phyloP scores from a whole-genome alignment of 2,113 vertebrate genomes.

The Clupea harengus region DNA sequence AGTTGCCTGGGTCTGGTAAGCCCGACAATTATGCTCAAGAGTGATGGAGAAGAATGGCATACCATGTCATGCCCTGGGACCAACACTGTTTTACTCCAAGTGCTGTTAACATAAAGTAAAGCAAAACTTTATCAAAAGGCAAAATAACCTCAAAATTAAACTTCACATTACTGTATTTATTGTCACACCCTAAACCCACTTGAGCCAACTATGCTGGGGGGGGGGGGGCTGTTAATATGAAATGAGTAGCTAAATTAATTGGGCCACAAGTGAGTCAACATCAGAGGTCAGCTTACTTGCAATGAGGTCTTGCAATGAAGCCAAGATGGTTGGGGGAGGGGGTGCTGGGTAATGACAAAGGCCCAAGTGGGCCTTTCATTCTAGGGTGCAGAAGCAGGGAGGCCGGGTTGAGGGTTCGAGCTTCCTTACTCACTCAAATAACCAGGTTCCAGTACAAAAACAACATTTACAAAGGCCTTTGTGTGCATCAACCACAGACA shows the following conservation, averaged over 20 bases:
- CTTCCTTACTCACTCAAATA: background rate
- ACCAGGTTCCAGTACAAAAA: background rate
- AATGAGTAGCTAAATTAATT: background rate
- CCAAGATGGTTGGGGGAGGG: slow-evolving; percentile 68
- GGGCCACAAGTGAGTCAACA: too few species aligned
- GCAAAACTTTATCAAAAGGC: background rate
- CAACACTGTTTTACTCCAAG: background rate
- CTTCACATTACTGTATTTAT: background rate
- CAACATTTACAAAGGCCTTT: background rate
- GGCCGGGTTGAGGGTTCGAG: slow-evolving; percentile 18
- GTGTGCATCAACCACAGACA: background rate
- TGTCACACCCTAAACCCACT: background rate
- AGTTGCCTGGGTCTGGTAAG: background rate
- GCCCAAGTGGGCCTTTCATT: slow-evolving; percentile 71
- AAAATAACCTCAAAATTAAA: background rate
- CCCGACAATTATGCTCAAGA: background rate
- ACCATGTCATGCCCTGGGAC: background rate
- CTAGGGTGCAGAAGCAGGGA: slow-evolving; percentile 56
- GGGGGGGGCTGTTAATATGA: too few species aligned
- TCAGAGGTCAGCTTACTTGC: too few species aligned
- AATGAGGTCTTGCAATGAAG: too few species aligned
- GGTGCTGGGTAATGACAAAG: slow-evolving; percentile 72
- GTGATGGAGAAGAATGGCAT: background rate
- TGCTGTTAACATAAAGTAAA: background rate
- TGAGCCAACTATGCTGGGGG: background rate